Evolutionary conservation across 2,113 vertebrate genomes (phyloP).

Genomic region (Equus quagga): DNA sequence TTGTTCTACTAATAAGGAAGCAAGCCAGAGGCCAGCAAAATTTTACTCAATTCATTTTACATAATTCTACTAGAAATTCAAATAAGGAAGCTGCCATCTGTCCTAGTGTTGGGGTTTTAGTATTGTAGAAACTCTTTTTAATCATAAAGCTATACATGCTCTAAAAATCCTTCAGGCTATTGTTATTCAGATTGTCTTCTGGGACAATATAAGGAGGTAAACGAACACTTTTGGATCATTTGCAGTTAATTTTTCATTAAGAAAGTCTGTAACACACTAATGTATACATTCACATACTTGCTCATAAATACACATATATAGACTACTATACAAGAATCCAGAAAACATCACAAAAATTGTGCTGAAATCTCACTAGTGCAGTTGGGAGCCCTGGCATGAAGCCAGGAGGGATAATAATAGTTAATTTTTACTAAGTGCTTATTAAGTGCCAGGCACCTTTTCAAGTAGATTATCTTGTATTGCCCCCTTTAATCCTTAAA

Average conservation of each 20-base stretch:
- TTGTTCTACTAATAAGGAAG: not conserved
- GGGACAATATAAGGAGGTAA: not conserved
- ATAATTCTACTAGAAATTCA: not conserved
- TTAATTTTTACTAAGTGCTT: not conserved
- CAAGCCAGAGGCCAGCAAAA: not conserved
- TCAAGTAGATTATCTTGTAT: not conserved
- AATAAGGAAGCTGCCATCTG: not conserved
- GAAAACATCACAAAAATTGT: not conserved
- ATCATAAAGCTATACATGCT: not conserved
- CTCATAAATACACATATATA: not conserved
- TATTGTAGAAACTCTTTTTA: not conserved
- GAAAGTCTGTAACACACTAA: not conserved
- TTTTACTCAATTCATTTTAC: not conserved
- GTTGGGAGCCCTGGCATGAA: not conserved
- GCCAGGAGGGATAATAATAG: not conserved
- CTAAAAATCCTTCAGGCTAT: not conserved
- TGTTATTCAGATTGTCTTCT: conserved; percentile 10
- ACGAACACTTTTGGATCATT: not conserved
- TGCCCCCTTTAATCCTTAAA: conserved; percentile 36
- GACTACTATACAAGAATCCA: not conserved
- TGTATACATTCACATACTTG: not conserved
- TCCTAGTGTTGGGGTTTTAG: not conserved
- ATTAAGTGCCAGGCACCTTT: not conserved
- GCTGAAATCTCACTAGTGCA: not conserved
- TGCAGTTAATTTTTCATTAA: conserved; percentile 39